Evolutionary conservation across 1,140 invertebrate species (phyloP).

Genomic region (Trichonephila clavipes): DNA sequence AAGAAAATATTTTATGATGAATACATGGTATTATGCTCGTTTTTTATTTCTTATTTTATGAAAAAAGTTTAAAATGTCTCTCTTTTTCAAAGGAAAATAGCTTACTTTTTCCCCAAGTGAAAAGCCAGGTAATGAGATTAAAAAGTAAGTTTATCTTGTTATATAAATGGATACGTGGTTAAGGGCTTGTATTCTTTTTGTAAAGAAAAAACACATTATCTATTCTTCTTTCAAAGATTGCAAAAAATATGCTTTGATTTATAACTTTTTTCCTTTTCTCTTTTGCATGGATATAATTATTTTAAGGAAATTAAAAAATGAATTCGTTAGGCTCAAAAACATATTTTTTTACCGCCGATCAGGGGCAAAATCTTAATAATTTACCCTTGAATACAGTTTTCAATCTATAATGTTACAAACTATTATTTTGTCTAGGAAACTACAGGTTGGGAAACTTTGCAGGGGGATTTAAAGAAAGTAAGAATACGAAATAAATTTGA

Average conservation of each 20-base stretch:
- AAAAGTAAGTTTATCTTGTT: conserved; percentile 21
- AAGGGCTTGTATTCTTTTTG: background rate
- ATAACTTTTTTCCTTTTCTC: background rate
- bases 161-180: background rate
- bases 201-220: background rate
- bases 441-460: no score
- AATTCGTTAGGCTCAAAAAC: no score
- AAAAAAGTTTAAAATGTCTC: background rate
- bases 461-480: no score
- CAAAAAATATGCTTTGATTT: background rate
- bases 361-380: no score
- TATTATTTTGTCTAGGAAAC: no score
- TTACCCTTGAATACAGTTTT: no score
- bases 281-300: no score
- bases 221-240: background rate
- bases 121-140: conserved; percentile 2
- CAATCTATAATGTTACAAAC: no score
- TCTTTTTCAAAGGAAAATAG: background rate
- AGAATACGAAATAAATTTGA: no score
- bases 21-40: background rate
- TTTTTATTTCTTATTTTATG: background rate
- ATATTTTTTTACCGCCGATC: no score
- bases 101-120: background rate
- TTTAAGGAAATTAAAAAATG: no score
- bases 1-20: background rate